Base-by-base conservation (phyloP, 2,888 invertebrate genomes). In the Lithodes maja region DNA sequence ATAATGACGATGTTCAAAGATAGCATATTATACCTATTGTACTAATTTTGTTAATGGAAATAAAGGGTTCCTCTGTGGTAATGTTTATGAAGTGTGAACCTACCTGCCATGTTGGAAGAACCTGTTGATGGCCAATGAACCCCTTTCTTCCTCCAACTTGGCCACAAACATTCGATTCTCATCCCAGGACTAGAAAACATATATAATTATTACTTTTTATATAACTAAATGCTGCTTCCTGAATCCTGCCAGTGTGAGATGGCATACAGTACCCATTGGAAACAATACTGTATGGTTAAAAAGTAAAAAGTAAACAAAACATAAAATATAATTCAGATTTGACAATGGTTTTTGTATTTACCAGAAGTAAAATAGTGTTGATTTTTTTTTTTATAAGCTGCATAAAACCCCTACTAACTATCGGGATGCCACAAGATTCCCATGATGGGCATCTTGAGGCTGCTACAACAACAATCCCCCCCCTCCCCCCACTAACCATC, bases 31-130 rank as follows among this genome's bases (percentile, higher is more conserved):
- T 33, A 33, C 33, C 33, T 33, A 33, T 33, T 33, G 33, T 33
- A 33, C 33, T 33, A 33, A 33, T 33, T 33, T 33, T 33, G 33
- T 33, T 33, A 33, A 33, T 33, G 33, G 33, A 33, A 33, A 33
- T 33, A 33, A 33, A 33, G 33, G 33, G 33, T 33, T 33, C 33
- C 33, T 33, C 33, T 33, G 33, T 33, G 33, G 33, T 33, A 33
- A 33, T 33, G 33, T 33, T 33, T 33, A 33, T 33, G 1, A 3
- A 79, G 50, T 7, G 49, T 79, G 52, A 50, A 33, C 79, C 53
- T 61, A 91, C 91, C 91, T 91, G 84, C 89, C 86, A 68, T 90
- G 89, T 54, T 91, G 90, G 1, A 91, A 86, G 85, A 90, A 90
- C 68, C 54, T 91, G 54, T 54, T 82, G 55, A 88, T 79, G 54